Evolutionary conservation across 2,888 invertebrate genomes (phyloP).

Genomic region (Teleiodes luculella): DNA sequence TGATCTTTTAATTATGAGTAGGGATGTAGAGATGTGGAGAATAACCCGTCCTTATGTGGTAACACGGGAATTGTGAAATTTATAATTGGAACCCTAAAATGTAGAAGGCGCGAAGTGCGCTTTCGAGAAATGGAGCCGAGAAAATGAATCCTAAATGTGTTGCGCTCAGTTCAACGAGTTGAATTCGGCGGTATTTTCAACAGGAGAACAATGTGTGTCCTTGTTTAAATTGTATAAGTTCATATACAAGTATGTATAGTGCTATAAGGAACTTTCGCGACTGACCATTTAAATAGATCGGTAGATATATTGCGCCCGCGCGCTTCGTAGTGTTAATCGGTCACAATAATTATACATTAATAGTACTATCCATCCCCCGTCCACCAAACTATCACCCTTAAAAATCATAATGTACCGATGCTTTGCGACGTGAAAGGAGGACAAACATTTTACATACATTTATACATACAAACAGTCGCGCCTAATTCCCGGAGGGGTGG

Average conservation of each 20-base stretch:
- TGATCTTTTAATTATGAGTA: no score
- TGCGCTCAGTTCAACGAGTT: background rate
- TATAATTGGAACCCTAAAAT: conserved; percentile 6
- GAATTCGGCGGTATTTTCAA: background rate
- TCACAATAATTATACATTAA: no score
- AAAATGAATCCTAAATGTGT: conserved; percentile 8
- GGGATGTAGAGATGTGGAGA: background rate
- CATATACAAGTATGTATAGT: background rate
- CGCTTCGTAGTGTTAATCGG: no score
- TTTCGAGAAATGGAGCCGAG: background rate
- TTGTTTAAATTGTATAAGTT: background rate
- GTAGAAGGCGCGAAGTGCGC: background rate
- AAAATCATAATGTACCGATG: no score
- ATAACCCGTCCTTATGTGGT: background rate
- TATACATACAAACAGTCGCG: background rate
- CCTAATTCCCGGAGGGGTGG: no score
- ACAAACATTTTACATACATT: no score
- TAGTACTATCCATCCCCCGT: no score
- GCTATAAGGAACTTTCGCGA: no score
- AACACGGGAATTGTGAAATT: conserved; percentile 6
- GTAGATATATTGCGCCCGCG: no score
- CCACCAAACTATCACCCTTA: no score
- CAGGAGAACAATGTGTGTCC: background rate
- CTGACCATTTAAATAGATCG: no score
- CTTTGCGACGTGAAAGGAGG: no score